Evolutionary conservation across 2,888 invertebrate species (phyloP).

Genomic region (Parascotia fuliginaria): DNA sequence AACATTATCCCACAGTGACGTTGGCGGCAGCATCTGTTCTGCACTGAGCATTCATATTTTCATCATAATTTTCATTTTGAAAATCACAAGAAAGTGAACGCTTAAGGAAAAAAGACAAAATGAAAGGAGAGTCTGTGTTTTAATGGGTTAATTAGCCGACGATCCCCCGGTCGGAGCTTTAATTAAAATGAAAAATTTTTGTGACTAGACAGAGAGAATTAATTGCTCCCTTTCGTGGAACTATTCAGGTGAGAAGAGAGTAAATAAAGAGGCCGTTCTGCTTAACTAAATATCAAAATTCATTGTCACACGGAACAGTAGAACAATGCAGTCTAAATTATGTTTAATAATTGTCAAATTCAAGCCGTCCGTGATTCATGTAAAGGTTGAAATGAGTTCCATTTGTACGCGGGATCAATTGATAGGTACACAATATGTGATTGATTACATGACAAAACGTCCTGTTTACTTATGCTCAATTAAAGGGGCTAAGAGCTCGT

Average conservation of each 20-base stretch:
- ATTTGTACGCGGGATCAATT: slow-evolving; percentile 18
- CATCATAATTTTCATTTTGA: slow-evolving; percentile 68
- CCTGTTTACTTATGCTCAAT: slow-evolving; percentile 45
- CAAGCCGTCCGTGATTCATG: slow-evolving; percentile 1
- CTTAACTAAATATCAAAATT: slow-evolving; percentile 43
- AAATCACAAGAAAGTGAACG: slow-evolving; percentile 80
- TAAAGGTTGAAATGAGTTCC: slow-evolving; percentile 15
- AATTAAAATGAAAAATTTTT: slow-evolving; percentile 85
- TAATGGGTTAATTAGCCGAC: slow-evolving; percentile 85
- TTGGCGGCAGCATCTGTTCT: slow-evolving; percentile 25
- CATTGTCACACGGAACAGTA: slow-evolving; percentile 5
- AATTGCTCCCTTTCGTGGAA: slow-evolving; percentile 78
- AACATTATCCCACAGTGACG: slow-evolving; percentile 19
- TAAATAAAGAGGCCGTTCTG: slow-evolving; percentile 60
- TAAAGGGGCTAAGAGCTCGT: slow-evolving; percentile 43
- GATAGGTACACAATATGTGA: slow-evolving; percentile 22
- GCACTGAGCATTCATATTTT: slow-evolving; percentile 40
- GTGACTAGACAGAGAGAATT: slow-evolving; percentile 80
- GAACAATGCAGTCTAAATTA: slow-evolving; percentile 2
- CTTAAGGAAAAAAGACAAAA: slow-evolving; percentile 73
- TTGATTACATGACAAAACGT: slow-evolving; percentile 39
- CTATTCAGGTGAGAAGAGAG: slow-evolving; percentile 78
- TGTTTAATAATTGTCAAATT: slow-evolving; percentile 7
- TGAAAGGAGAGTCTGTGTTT: slow-evolving; percentile 80
- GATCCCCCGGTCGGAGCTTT: slow-evolving; percentile 80